Evolutionary conservation across 2,797 vertebrate genomes (phyloP), one percentile per base, ranked within the genome.

Genomic region (Pristis pectinata): DNA sequence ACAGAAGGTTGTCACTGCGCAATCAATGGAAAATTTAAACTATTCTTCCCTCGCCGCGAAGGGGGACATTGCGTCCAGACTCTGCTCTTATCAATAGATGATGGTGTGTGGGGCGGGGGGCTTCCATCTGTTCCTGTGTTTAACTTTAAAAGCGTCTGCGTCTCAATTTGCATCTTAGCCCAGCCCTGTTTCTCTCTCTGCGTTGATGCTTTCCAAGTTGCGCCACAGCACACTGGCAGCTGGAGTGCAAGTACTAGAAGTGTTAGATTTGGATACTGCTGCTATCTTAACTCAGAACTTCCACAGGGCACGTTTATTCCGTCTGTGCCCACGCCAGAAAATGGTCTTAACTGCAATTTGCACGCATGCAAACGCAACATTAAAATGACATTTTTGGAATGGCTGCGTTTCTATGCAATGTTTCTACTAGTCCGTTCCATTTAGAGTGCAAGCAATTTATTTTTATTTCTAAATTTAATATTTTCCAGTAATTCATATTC

Each of bases 51-150:
- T 72, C 44, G 27, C 79, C 41, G n/a, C 64, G 41, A 49, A 70
- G 67, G 24, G n/a, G 64, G 37, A 74, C 67, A 74, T 41, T 74
- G 70, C 67, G 70, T 49, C 64, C 92, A 94, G 70, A 94, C 64
- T 94, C 64, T 67, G 30, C 9, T 27, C 61, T 76, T 76, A 74
- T 53, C 30, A 49, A 76, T 53, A n/a, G 70, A 24, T 24, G 70
- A 27, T 74, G 67, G 70, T 74, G 70, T 27, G 24, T 74, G 70
- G 22, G 67, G 70, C 37, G 44, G 92, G 70, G 37, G 70, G 27
- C 70, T 74, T 94, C 92, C 92, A 94, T 94, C 92, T 94, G 92
- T 94, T 89, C 56, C 85, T 93, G 67, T 74, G 67, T 49, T 49
- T 27, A 15, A 61, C 91, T 93, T 72, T 49, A 30, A 74, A 94